A percentile compares a stretch with the other conserved stretches of the same genome.
phyloP scores from a whole-genome alignment of 2,888 invertebrate species.

The Zygogramma bicolorata region DNA sequence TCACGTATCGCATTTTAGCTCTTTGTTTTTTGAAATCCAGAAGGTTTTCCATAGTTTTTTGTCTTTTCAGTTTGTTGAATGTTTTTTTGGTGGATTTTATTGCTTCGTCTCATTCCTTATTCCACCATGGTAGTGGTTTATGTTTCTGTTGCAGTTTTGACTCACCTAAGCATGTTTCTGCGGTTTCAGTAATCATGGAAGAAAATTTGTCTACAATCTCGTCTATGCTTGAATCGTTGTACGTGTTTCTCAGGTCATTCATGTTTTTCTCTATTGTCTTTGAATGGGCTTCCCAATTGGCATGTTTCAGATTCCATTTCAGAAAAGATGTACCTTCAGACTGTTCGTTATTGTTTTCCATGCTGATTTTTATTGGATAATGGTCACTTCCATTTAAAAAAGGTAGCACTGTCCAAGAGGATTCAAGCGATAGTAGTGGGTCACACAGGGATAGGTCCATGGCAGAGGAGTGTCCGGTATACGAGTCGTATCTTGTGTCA shows the following conservation, averaged over 20 bases:
- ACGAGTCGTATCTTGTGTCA: not conserved
- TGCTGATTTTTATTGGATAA: not conserved
- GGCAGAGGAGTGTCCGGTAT: not conserved
- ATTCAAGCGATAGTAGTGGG: not conserved
- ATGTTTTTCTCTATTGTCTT: not conserved
- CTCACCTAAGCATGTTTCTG: not conserved
- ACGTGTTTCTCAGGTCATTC: no score
- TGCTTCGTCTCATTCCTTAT: not conserved
- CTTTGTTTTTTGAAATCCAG: not conserved
- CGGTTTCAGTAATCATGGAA: no score
- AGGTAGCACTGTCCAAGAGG: not conserved
- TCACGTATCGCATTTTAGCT: not conserved
- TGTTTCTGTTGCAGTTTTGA: not conserved
- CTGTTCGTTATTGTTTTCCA: not conserved
- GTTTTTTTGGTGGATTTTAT: not conserved
- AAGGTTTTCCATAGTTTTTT: not conserved
- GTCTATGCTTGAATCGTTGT: no score
- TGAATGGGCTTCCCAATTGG: not conserved
- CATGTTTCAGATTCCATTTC: not conserved
- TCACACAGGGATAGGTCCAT: constrained; percentile 1
- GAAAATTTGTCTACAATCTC: no score
- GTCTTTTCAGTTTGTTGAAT: not conserved
- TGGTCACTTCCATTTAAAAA: not conserved
- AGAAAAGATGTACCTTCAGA: not conserved
- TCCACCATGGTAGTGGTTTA: not conserved